Base-by-base conservation (phyloP, 2,797 vertebrate genomes). In the Clamator glandarius region DNA sequence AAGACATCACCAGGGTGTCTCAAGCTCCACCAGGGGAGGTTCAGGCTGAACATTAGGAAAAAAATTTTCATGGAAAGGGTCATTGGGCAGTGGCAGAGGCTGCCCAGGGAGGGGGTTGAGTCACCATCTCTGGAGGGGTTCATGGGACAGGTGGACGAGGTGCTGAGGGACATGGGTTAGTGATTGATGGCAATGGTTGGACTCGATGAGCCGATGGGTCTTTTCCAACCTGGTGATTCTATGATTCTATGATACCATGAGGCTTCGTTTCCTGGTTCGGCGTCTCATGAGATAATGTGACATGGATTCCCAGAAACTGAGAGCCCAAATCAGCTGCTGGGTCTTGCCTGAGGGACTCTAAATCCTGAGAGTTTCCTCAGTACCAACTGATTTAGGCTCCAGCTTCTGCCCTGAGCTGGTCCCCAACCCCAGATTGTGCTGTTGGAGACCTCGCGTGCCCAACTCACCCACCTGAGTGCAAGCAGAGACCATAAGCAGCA, bases 1-100 rank as follows among this genome's bases (percentile, higher is more conserved):
- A 64, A 55, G 46, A 18, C 3, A 1, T 42, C 52, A 11, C 26
- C 2, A 0, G 28, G n/a, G n/a, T n/a, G n/a, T n/a, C n/a, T n/a
- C n/a, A n/a, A n/a, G n/a, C n/a, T n/a, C n/a, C n/a, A n/a, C n/a
- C n/a, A n/a, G n/a, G n/a, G n/a, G n/a, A n/a, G n/a, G n/a, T n/a
- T n/a, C n/a, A n/a, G n/a, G n/a, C n/a, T n/a, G n/a, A n/a, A n/a
- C n/a, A n/a, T n/a, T n/a, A n/a, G n/a, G n/a, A n/a, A n/a, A n/a
- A n/a, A n/a, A n/a, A n/a, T n/a, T n/a, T n/a, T n/a, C n/a, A n/a
- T n/a, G n/a, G n/a, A n/a, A n/a, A n/a, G n/a, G n/a, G n/a, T n/a
- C n/a, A n/a, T n/a, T n/a, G n/a, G n/a, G n/a, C n/a, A n/a, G n/a
- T n/a, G n/a, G n/a, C n/a, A n/a, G n/a, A n/a, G n/a, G n/a, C n/a